Evolutionary conservation across 2,113 vertebrate genomes (phyloP).

Genomic region (Notarius lentiginosus): DNA sequence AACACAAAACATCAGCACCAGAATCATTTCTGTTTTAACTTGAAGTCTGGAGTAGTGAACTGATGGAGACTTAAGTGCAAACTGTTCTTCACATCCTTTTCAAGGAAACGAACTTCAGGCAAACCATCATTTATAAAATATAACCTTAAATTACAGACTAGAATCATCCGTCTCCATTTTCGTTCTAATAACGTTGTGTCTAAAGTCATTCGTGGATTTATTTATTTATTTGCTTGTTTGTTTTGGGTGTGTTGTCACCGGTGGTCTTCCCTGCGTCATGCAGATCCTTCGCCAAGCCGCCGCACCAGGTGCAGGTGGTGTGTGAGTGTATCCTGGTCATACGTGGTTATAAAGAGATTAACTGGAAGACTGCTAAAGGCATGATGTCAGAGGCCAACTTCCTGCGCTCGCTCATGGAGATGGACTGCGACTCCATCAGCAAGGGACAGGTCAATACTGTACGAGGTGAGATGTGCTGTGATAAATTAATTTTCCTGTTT

Average conservation of each 20-base stretch:
- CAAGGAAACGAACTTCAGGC: too few relatives aligned
- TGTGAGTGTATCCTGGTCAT: slow-evolving; percentile 95
- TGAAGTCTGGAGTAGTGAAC: too few relatives aligned
- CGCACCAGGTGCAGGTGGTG: slow-evolving; percentile 88
- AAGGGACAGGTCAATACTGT: slow-evolving; percentile 82
- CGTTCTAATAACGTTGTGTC: neutral
- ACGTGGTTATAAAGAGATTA: slow-evolving; percentile 88
- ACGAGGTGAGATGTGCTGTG: slow-evolving; percentile 70
- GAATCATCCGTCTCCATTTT: neutral
- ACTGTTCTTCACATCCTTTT: too few relatives aligned
- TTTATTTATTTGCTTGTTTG: too few relatives aligned
- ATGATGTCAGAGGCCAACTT: slow-evolving; percentile 98
- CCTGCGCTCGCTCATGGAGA: slow-evolving; percentile 85
- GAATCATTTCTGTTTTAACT: too few relatives aligned
- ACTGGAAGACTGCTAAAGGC: slow-evolving; percentile 88
- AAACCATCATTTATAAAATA: neutral
- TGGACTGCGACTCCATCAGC: slow-evolving; percentile 84
- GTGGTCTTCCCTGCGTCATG: neutral
- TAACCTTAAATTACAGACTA: neutral
- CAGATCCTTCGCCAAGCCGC: slow-evolving; percentile 95
- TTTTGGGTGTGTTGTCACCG: neutral
- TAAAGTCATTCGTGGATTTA: neutral
- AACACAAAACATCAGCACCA: too few relatives aligned
- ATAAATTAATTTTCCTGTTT: neutral
- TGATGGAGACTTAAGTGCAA: too few relatives aligned